These are phyloP conservation scores for Intellagama lesueurii DNA, from an alignment of 2,797 vertebrate species.

Conservation along the genomic window DNA sequence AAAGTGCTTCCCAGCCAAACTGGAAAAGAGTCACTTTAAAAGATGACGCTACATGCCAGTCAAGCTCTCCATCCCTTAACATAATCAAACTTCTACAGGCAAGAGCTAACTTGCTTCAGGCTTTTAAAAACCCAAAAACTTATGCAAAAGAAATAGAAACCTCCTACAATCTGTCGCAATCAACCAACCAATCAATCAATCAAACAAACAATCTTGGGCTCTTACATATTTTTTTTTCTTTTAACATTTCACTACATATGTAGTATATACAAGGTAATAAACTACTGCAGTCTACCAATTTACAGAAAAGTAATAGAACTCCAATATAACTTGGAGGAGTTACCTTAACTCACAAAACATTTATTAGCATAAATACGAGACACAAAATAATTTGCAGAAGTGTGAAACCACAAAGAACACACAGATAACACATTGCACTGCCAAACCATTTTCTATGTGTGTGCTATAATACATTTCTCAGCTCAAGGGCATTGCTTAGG, in stretches of 20 bases:
- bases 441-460: neutral
- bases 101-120: conserved; percentile 13
- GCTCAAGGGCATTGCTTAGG: rapidly evolving
- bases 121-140: neutral
- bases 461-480: neutral
- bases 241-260: no score
- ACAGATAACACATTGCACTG: rapidly evolving
- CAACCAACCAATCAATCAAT: neutral
- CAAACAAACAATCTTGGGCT: no score
- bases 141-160: neutral
- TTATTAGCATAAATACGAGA: conserved; percentile 24
- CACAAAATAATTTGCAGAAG: neutral
- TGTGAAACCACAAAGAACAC: neutral
- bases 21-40: conserved; percentile 50
- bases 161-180: conserved; percentile 29
- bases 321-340: neutral
- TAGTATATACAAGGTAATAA: no score
- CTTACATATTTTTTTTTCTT: no score
- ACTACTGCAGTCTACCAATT: no score
- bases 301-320: neutral
- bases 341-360: neutral
- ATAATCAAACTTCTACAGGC: conserved; percentile 15
- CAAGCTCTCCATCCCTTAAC: conserved; percentile 17
- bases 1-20: conserved; percentile 12
- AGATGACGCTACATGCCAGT: conserved; percentile 38